These are phyloP conservation scores for Pundamilia nyererei DNA, from an alignment of 2,113 vertebrate species.

Conservation along the genomic window DNA sequence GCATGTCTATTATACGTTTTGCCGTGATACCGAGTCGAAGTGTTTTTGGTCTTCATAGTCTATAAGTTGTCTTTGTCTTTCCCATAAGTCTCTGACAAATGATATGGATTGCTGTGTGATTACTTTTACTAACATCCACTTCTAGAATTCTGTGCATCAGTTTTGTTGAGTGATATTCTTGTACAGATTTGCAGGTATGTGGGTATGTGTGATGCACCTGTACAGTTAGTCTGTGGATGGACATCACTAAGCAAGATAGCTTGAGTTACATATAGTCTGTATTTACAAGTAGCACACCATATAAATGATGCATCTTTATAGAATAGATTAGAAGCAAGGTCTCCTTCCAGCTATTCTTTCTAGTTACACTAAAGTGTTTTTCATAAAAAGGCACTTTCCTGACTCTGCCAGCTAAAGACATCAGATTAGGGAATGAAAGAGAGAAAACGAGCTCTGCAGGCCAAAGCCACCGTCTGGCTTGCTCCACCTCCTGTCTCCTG, in stretches of 20 bases:
- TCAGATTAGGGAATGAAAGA: neutral
- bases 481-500: neutral
- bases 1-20: neutral
- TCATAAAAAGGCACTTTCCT: neutral
- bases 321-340: neutral
- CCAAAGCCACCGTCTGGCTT: conserved; percentile 2
- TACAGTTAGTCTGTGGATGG: neutral
- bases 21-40: rapidly evolving
- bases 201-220: neutral
- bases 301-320: neutral
- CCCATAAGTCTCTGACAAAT: neutral
- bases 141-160: neutral
- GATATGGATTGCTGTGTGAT: neutral
- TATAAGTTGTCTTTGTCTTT: rapidly evolving
- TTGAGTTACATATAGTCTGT: rapidly evolving
- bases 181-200: neutral
- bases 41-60: neutral
- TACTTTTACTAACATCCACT: neutral
- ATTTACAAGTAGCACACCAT: neutral
- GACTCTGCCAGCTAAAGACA: neutral
- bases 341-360: neutral
- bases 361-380: neutral
- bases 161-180: neutral
- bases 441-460: neutral
- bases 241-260: neutral